Conservation (phyloP, 2,888 invertebrate species). For the Sarcophaga rosellei region DNA sequence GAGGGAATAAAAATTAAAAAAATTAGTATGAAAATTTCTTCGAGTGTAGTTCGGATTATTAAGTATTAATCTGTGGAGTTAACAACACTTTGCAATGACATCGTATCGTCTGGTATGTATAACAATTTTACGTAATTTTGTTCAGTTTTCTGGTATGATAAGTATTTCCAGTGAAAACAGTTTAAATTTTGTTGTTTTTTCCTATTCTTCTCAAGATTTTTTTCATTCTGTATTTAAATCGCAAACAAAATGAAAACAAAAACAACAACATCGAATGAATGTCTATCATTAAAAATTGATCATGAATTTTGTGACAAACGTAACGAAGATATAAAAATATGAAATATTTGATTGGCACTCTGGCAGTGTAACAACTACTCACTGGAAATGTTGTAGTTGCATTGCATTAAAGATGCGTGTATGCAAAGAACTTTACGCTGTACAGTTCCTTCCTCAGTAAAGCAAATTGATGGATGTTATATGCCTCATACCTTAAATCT, state of each 20-base stretch:
- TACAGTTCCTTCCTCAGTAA: neutral
- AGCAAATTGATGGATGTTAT: neutral
- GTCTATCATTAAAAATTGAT: constrained; percentile 59
- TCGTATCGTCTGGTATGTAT: constrained; percentile 49
- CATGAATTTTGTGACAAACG: constrained; percentile 50
- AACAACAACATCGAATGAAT: no score
- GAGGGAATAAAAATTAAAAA: no score
- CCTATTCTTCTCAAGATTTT: no score
- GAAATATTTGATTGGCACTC: neutral
- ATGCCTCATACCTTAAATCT: neutral
- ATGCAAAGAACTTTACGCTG: neutral
- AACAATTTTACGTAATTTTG: constrained; percentile 36
- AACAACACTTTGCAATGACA: constrained; percentile 25
- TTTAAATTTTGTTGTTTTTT: constrained; percentile 1
- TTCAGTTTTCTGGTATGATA: neutral
- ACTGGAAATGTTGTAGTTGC: no score
- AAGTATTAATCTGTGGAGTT: constrained; percentile 2
- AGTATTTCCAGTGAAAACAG: neutral
- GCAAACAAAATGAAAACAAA: no score
- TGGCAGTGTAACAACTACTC: no score
- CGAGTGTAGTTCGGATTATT: neutral
- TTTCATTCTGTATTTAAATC: no score
- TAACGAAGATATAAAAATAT: neutral
- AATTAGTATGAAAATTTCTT: neutral
- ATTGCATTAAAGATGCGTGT: no score